Evolutionary conservation across 2,888 invertebrate genomes (phyloP), one percentile per base, ranked within the genome.

Genomic region (Agrochola lota): DNA sequence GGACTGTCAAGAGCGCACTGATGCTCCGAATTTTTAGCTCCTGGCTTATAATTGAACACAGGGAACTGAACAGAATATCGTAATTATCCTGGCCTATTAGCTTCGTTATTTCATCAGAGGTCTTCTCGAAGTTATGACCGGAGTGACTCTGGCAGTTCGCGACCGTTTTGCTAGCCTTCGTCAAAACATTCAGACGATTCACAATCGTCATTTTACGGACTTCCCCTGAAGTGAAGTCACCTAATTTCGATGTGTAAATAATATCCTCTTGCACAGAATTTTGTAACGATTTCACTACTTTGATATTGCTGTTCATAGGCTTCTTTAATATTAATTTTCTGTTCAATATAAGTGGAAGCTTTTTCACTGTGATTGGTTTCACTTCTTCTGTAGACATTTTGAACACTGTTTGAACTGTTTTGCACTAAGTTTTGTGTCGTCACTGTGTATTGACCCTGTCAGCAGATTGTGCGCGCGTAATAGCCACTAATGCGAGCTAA

Each of bases 21-120:
- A 96, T 93, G 0, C 92, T 94, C 0, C 93, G 87, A 0, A 96
- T 88, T 87, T 93, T 95, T 2, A 93, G 82, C 64, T 96, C 95
- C 17, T 92, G 92, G 62, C 88, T 94, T 0, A 95, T 90, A 0
- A 96, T 91, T 0, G 95, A 94, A 71, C 94, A 94, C 8, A 96
- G 43, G 0, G 94, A 93, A 11, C 92, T 89, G 2, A 96, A 92
- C 0, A 96, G 77, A 0, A 88, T 89, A 40, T 95, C 93, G 70
- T 95, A 96, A 59, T 94, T 94, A 0, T 90, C 91, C 63, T 95
- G 95, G 0, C 96, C 96, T 0, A 96, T 94, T 0, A 95, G 23
- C n/a, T 89, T 90, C 0, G 91, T 89, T 0, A 96, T 79, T 40
- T 87, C 88, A 5, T 94, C 94, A 0, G 96, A 96, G 2, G 92